These are phyloP conservation scores for Anguilla megastoma DNA, from an alignment of 2,797 vertebrate species.

Conservation along the genomic window DNA sequence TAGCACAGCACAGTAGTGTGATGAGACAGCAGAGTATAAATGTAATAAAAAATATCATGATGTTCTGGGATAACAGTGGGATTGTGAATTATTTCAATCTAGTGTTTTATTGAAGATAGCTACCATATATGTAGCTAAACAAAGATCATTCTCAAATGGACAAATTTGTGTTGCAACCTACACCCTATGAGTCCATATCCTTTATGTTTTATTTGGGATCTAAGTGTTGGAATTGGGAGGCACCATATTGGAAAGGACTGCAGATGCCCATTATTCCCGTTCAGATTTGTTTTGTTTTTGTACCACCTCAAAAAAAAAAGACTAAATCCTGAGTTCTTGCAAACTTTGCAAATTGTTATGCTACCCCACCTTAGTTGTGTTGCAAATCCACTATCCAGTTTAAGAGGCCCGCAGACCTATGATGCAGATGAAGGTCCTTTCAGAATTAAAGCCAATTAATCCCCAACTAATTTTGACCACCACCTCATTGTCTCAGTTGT, in stretches of 20 bases:
- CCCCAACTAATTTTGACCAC: not conserved
- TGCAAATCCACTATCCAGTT: not conserved
- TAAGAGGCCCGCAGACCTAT: not conserved
- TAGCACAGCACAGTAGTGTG: not conserved
- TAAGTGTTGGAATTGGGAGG: not conserved
- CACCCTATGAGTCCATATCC: not conserved
- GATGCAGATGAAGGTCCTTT: too few species aligned
- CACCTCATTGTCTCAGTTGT: not conserved
- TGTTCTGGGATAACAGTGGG: constrained; percentile 93
- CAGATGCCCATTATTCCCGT: not conserved
- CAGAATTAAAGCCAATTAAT: not conserved
- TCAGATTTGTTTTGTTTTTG: not conserved
- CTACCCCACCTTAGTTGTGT: not conserved
- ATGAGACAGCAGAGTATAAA: not conserved
- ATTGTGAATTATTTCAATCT: not conserved
- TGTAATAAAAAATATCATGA: constrained; percentile 63
- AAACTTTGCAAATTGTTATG: not conserved
- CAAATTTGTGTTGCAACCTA: not conserved
- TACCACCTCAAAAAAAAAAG: not conserved
- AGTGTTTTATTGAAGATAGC: constrained; percentile 14
- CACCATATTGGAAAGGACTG: not conserved
- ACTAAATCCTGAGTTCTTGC: too few species aligned
- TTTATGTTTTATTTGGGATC: not conserved
- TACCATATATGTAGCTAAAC: not conserved
- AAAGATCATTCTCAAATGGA: not conserved